These are phyloP conservation scores for Orthonychiurus folsomi DNA, from an alignment of 2,888 invertebrate genomes.

Conservation along the genomic window DNA sequence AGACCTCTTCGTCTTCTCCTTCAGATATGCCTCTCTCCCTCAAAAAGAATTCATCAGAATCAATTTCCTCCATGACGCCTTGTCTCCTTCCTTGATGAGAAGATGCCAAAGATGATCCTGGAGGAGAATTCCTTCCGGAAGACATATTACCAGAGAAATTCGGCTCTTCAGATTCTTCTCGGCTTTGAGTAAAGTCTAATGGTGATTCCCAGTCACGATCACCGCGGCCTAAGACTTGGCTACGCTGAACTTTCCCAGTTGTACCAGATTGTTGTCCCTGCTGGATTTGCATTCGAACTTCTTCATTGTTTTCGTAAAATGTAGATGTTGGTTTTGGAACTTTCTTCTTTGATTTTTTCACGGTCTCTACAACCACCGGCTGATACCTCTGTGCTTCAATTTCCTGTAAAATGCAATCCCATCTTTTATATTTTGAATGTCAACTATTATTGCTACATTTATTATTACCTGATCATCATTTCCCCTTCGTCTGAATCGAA, in stretches of 20 bases:
- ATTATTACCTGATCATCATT: conserved; percentile 7
- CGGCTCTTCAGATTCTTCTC: conserved; percentile 37
- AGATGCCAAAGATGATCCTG: conserved; percentile 35
- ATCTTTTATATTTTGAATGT: no score
- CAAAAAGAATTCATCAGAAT: conserved; percentile 78
- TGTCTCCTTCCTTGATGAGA: conserved; percentile 28
- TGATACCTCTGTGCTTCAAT: neutral
- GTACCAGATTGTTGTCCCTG: conserved; percentile 15
- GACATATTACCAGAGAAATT: conserved; percentile 25
- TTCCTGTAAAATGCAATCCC: conserved; percentile 2
- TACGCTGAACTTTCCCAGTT: conserved; percentile 15
- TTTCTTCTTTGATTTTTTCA: neutral
- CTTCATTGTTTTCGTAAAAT: conserved; percentile 21
- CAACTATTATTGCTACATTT: neutral
- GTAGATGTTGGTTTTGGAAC: neutral
- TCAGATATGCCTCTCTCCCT: conserved; percentile 67
- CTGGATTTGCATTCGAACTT: conserved; percentile 19
- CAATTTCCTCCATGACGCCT: conserved; percentile 68
- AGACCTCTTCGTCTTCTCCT: conserved; percentile 64
- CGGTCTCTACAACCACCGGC: neutral
- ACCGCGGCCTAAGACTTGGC: conserved; percentile 31
- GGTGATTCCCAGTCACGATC: conserved; percentile 40
- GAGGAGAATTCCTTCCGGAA: conserved; percentile 27
- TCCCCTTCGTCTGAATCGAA: conserved; percentile 16
- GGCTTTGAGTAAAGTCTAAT: conserved; percentile 28